Conservation (phyloP, 2,888 invertebrate species). For the Orchesellides sinensis region DNA sequence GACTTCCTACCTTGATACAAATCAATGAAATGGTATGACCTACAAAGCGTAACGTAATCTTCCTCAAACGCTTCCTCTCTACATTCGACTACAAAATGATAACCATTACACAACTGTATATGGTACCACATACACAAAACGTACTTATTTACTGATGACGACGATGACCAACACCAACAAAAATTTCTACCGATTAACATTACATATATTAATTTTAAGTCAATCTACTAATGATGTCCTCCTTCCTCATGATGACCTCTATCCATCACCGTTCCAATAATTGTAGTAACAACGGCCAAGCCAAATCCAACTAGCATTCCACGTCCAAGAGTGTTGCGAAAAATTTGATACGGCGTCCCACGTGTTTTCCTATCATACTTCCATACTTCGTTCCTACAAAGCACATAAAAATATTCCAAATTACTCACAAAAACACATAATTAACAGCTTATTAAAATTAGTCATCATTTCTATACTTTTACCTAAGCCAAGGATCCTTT, state of each 20-base stretch:
- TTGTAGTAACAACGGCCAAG: constrained; percentile 80
- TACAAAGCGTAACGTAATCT: too few relatives aligned
- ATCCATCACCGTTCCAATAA: constrained; percentile 71
- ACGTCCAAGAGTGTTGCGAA: constrained; percentile 77
- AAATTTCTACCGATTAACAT: too few relatives aligned
- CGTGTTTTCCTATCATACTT: constrained; percentile 78
- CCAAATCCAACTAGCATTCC: constrained; percentile 83
- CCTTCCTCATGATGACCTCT: constrained; percentile 76
- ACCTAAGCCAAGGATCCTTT: constrained; percentile 92
- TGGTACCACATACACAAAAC: too few relatives aligned
- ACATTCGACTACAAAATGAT: too few relatives aligned
- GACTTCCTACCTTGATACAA: too few relatives aligned
- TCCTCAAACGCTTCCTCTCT: too few relatives aligned
- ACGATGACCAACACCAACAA: too few relatives aligned
- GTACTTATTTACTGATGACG: too few relatives aligned
- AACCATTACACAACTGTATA: too few relatives aligned
- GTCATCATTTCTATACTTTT: neutral
- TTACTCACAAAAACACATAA: neutral
- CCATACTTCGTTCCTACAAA: constrained; percentile 89
- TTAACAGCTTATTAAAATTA: constrained; percentile 4
- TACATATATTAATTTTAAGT: too few relatives aligned
- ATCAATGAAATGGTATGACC: too few relatives aligned
- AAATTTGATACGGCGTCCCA: constrained; percentile 23
- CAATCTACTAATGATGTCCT: constrained; percentile 71
- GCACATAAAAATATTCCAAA: neutral